phyloP scores from a whole-genome alignment of 2,113 vertebrate genomes.

The Tetrao urogallus region DNA sequence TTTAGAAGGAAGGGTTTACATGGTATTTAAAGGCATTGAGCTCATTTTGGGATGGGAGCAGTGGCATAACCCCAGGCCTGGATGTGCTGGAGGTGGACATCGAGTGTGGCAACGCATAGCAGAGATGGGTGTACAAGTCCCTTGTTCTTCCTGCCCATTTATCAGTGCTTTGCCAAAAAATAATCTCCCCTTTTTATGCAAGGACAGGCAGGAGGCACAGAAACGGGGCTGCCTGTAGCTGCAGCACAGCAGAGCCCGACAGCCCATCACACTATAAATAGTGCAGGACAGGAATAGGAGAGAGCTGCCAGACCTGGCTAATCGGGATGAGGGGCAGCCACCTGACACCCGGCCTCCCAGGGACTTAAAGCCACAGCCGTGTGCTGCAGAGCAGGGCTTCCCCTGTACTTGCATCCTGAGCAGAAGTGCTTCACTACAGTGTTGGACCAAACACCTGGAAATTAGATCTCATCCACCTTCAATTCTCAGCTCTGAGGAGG shows the following conservation, averaged over 20 bases:
- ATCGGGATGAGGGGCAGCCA: not conserved
- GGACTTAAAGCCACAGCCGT: constrained; percentile 17
- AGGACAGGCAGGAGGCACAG: not conserved
- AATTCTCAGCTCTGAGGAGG: not conserved
- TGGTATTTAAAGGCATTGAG: not conserved
- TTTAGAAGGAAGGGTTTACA: not conserved
- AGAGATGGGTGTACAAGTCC: not conserved
- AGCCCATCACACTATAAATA: constrained; percentile 49
- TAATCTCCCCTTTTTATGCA: not conserved
- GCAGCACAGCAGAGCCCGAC: not conserved
- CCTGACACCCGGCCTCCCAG: not conserved
- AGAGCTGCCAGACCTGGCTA: constrained; percentile 46
- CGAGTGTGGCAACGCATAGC: rapidly evolving
- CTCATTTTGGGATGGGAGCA: not conserved
- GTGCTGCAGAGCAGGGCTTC: not conserved
- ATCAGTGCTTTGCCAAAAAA: not conserved
- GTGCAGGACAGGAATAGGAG: not conserved
- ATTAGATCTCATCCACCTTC: not conserved
- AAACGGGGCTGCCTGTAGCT: not conserved
- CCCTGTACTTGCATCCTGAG: rapidly evolving
- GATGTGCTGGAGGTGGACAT: not conserved
- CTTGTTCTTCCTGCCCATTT: not conserved
- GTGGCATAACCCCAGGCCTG: rapidly evolving
- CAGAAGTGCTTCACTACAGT: rapidly evolving
- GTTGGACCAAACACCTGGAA: not conserved